Conservation (phyloP, 2,888 invertebrate genomes). For the Hylaea fasciaria region DNA sequence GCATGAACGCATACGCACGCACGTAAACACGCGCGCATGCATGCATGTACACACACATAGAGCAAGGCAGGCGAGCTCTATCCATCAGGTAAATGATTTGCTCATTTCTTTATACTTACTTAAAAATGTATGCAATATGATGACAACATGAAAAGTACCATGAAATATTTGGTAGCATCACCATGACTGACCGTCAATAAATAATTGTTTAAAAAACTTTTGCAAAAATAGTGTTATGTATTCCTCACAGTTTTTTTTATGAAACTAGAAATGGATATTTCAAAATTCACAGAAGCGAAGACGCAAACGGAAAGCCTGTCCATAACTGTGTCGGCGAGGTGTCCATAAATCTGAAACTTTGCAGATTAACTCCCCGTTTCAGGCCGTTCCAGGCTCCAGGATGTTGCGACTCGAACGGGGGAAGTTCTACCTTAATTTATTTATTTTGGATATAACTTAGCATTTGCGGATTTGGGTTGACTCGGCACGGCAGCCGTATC, state of each 20-base stretch:
- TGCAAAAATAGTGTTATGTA: neutral
- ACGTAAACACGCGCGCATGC: too few species aligned
- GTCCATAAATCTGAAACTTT: conserved; percentile 49
- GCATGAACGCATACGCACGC: too few species aligned
- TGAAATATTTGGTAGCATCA: too few species aligned
- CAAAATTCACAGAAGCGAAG: conserved; percentile 13
- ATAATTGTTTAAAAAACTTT: neutral
- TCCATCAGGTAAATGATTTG: too few species aligned
- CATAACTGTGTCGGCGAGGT: conserved; percentile 22
- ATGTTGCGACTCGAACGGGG: conserved; percentile 36
- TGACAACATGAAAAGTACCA: too few species aligned
- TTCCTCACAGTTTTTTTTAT: neutral
- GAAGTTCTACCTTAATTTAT: conserved; percentile 45
- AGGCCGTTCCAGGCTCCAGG: conserved; percentile 29
- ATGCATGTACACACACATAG: too few species aligned
- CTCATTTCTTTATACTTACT: too few species aligned
- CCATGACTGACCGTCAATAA: too few species aligned
- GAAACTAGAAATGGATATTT: neutral
- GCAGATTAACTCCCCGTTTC: conserved; percentile 47
- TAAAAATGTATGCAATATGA: too few species aligned
- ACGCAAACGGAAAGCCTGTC: conserved; percentile 23
- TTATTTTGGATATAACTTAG: conserved; percentile 43
- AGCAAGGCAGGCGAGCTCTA: too few species aligned
- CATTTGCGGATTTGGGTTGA: conserved; percentile 20
- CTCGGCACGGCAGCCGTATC: neutral